Percentiles rank a stretch among this genome's conserved stretches.
These are phyloP conservation scores for Amiota communis DNA, from an alignment of 2,888 invertebrate genomes.

Conservation along the genomic window DNA sequence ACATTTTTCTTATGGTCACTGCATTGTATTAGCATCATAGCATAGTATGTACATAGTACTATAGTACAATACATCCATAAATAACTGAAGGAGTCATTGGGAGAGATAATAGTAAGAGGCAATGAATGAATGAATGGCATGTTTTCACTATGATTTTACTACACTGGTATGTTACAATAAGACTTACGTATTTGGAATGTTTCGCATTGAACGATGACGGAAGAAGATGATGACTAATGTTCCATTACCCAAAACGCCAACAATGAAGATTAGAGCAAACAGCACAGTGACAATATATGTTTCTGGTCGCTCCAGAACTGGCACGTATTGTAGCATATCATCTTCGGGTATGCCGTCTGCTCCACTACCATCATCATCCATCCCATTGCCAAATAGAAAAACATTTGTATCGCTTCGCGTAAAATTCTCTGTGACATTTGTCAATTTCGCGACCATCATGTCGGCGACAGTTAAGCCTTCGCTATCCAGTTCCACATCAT, in stretches of 20 bases:
- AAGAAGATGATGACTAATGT: conserved; percentile 88
- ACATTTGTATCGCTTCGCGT: conserved; percentile 35
- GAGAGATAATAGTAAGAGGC: too few relatives aligned
- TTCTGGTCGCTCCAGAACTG: conserved; percentile 83
- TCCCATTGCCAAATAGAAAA: not conserved
- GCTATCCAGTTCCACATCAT: conserved; percentile 1
- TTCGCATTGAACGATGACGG: conserved; percentile 89
- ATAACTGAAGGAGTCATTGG: too few relatives aligned
- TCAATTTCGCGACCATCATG: conserved; percentile 11
- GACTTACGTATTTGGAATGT: conserved; percentile 90
- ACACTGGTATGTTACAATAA: too few relatives aligned
- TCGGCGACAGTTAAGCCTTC: too few relatives aligned
- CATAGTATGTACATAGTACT: too few relatives aligned
- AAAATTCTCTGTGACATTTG: not conserved
- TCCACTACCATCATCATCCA: not conserved
- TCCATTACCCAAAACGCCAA: conserved; percentile 92
- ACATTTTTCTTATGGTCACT: too few relatives aligned
- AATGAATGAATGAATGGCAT: too few relatives aligned
- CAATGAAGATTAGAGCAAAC: conserved; percentile 89
- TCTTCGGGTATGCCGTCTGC: conserved; percentile 43
- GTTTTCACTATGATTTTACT: not conserved
- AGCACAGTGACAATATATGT: conserved; percentile 89
- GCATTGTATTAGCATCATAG: too few relatives aligned
- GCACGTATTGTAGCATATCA: conserved; percentile 73
- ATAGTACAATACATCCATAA: too few relatives aligned